Percentiles rank a stretch among this genome's conserved stretches.
Conservation (phyloP, 1,140 invertebrate genomes). For the Sminthurides bifidus region DNA sequence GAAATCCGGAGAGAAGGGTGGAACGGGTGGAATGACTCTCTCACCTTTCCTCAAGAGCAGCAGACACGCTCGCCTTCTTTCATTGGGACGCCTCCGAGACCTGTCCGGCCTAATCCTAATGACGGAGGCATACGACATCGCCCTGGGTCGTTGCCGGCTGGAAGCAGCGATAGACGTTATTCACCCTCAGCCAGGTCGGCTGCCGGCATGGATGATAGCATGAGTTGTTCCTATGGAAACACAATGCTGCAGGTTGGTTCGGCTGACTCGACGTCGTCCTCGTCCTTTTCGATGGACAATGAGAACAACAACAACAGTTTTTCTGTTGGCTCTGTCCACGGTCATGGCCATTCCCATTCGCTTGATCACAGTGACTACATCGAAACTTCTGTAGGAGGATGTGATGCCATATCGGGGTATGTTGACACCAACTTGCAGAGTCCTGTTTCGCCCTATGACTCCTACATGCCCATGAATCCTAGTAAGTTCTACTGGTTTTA, state of each 20-base stretch:
- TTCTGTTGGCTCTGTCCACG: not conserved
- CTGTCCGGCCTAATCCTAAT: conserved; percentile 18
- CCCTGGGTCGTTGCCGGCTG: conserved; percentile 22
- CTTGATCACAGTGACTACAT: conserved; percentile 31
- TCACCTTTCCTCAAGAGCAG: conserved; percentile 32
- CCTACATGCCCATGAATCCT: conserved; percentile 49
- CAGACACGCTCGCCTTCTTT: conserved; percentile 15
- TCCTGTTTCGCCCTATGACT: conserved; percentile 35
- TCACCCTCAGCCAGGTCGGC: too few relatives aligned
- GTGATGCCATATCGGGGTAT: conserved; percentile 13
- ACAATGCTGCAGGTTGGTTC: too few relatives aligned
- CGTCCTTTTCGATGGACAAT: conserved; percentile 53
- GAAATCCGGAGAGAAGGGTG: conserved; percentile 34
- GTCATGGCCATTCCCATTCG: not conserved
- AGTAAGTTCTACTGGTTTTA: conserved; percentile 28
- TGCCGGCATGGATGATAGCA: too few relatives aligned
- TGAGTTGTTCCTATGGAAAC: too few relatives aligned
- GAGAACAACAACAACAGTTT: conserved; percentile 34
- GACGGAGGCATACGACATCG: conserved; percentile 11
- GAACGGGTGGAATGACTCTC: conserved; percentile 55
- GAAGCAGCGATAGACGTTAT: not conserved
- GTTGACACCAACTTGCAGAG: conserved; percentile 47
- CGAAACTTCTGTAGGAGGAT: conserved; percentile 18
- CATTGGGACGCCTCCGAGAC: conserved; percentile 31
- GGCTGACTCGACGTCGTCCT: conserved; percentile 38